Percentiles rank a stretch among this genome's conserved stretches.
phyloP scores from a whole-genome alignment of 2,888 invertebrate species.

The Synanthedon formicaeformis region DNA sequence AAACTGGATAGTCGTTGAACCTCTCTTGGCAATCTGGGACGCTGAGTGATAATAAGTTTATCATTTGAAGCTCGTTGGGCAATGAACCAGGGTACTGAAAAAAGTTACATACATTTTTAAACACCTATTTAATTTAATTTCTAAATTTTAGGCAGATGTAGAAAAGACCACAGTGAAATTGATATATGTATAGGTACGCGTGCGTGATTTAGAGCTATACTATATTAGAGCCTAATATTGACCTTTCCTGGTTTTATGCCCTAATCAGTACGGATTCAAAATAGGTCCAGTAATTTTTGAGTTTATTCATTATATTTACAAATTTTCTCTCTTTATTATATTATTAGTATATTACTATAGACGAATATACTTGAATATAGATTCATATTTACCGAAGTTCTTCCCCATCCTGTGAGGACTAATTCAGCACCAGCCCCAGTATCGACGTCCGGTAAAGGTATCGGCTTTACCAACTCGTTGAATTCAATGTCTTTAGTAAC shows the following conservation, averaged over 20 bases:
- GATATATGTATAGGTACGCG: too few species aligned
- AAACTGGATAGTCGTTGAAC: conserved; percentile 46
- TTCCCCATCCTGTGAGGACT: conserved; percentile 60
- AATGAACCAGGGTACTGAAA: conserved; percentile 65
- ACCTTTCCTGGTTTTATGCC: too few species aligned
- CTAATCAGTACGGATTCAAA: too few species aligned
- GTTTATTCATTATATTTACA: too few species aligned
- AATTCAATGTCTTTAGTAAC: conserved; percentile 34
- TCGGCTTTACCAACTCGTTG: conserved; percentile 35
- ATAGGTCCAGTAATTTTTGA: too few species aligned
- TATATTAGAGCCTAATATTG: neutral
- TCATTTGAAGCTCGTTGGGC: conserved; percentile 68
- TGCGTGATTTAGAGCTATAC: neutral
- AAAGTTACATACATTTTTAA: neutral
- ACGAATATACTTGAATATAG: too few species aligned
- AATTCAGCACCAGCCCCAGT: conserved; percentile 35
- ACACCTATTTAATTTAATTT: neutral
- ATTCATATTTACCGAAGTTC: conserved; percentile 33
- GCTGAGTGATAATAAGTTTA: conserved; percentile 55
- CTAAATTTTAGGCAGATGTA: neutral
- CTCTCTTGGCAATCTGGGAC: conserved; percentile 55
- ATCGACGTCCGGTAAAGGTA: conserved; percentile 33
- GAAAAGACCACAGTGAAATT: too few species aligned
- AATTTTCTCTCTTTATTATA: too few species aligned
- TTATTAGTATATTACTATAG: too few species aligned